Base-by-base conservation (phyloP, 2,888 invertebrate species). In the Dysmachus trigonus region DNA sequence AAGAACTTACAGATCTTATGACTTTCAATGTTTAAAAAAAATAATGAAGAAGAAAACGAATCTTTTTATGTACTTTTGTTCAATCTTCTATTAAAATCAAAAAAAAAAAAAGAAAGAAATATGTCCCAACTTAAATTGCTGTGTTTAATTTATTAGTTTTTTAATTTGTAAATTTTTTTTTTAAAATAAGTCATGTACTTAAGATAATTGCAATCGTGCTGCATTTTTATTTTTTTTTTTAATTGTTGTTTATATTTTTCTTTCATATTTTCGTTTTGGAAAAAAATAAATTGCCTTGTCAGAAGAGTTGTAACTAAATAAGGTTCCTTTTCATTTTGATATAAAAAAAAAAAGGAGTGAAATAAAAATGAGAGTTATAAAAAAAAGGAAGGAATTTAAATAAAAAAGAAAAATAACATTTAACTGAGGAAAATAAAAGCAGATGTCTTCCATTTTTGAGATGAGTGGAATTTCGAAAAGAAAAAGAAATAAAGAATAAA, bases 391-490 rank as follows among this genome's bases (percentile, higher is more conserved):
- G 81, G 31, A 81, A 81, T 81, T 81, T 81, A 15, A 62, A 30
- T 22, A 81, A 30, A 22, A 62, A 1, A 27, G 22, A 18, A 62
- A 18, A 53, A 53, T 47, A 81, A 81, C 31, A 81, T 53, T 53
- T 81, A 62, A 81, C 81, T 81, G 81, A 62, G 51, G 81, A 81
- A n/a, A n/a, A 81, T 81, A 81, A 53, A 81, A 15, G 76, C 85
- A 77, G 62, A 85, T 38, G 85, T 85, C 85, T 85, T 85, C 85
- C 85, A 85, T 85, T 77, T 85, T 85, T 85, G 62, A 51, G 38
- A 85, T 77, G 85, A 83, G 81, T 81, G 81, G 81, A 81, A 81
- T 72, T 72, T 82, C 71, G 22, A 38, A 83, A 83, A 83, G 18
- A 71, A 51, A n/a, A 51, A 41, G 3, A 41, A 41, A 15, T 13